These are phyloP conservation scores for Chrysomela aeneicollis DNA, from an alignment of 2,888 invertebrate genomes.

Conservation along the genomic window DNA sequence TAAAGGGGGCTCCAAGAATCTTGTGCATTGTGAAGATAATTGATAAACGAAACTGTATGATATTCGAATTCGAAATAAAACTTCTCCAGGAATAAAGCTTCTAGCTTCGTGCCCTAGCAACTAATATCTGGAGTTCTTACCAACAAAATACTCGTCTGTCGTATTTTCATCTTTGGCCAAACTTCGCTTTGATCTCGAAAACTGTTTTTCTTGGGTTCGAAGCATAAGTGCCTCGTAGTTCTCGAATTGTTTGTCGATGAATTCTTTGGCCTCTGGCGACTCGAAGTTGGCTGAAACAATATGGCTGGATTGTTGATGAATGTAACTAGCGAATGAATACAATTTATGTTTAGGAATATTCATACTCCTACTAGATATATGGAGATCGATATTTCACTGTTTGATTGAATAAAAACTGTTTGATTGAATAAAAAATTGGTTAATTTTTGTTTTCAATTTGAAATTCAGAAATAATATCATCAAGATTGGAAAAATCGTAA, in stretches of 20 bases:
- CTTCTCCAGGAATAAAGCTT: neutral
- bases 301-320: neutral
- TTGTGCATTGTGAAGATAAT: no score
- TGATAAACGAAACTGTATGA: neutral
- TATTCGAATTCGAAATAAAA: conserved; percentile 12
- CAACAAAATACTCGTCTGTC: conserved; percentile 37
- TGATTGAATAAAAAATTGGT: no score
- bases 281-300: conserved; percentile 36
- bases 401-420: no score
- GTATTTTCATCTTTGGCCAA: conserved; percentile 36
- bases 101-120: neutral
- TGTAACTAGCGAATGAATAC: no score
- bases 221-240: conserved; percentile 49
- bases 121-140: conserved; percentile 32
- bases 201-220: conserved; percentile 39
- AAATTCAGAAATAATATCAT: no score
- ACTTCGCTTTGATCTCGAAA: conserved; percentile 50
- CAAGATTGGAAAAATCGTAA: no score
- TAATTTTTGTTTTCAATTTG: no score
- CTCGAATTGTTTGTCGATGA: conserved; percentile 53
- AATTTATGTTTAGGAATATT: no score
- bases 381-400: no score
- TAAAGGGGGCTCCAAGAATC: no score
- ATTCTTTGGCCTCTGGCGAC: conserved; percentile 46
- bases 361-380: no score